Evolutionary conservation across 2,113 vertebrate species (phyloP).

Genomic region (Gnathonemus longibarbis): DNA sequence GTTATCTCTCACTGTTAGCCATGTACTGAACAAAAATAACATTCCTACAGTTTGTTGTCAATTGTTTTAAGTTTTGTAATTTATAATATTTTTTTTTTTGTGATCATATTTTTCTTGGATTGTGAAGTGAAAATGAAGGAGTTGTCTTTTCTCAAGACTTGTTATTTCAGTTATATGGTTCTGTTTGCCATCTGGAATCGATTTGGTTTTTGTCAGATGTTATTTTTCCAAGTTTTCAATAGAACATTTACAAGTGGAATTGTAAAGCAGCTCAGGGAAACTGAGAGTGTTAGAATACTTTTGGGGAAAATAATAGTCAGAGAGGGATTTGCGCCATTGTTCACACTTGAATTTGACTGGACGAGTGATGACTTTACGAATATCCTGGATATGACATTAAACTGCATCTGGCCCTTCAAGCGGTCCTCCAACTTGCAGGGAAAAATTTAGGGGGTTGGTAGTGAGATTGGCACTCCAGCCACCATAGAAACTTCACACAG

Average conservation of each 20-base stretch:
- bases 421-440: no score
- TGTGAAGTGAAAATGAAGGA: not conserved
- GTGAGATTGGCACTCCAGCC: no score
- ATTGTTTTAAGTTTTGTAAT: not conserved
- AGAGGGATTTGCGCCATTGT: not conserved
- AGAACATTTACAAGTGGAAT: not conserved
- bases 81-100: not conserved
- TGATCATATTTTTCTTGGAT: not conserved
- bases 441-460: no score
- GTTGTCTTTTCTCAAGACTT: not conserved
- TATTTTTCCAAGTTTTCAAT: slow-evolving; percentile 14
- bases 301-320: not conserved
- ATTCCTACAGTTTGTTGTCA: not conserved
- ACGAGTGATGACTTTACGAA: not conserved
- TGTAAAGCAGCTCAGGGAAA: slow-evolving; percentile 9
- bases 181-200: slow-evolving; percentile 19
- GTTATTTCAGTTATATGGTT: slow-evolving; percentile 16
- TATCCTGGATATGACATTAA: not conserved
- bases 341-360: not conserved
- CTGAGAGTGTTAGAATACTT: not conserved
- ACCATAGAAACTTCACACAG: no score
- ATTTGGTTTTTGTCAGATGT: slow-evolving; percentile 24
- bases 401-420: no score
- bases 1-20: not conserved
- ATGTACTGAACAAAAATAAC: not conserved